Conservation (phyloP, 2,888 invertebrate species). For the Tetragnatha montana region DNA sequence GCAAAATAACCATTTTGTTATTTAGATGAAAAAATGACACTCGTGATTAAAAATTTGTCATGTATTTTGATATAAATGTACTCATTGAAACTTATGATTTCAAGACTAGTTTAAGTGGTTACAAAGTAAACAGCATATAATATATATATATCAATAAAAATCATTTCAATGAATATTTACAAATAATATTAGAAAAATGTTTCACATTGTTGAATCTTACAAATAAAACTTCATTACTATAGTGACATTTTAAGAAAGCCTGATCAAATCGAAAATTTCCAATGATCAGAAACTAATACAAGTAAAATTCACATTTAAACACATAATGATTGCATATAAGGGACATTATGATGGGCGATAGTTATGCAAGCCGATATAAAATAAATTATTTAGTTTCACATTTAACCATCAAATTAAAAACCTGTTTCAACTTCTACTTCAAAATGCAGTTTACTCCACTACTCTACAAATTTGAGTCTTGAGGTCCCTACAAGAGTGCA, state of each 20-base stretch:
- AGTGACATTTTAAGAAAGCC: background rate
- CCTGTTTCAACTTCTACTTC: conserved; percentile 17
- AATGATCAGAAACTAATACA: background rate
- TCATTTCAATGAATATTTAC: conserved; percentile 48
- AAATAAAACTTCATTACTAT: conserved; percentile 5
- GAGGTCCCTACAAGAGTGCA: conserved; percentile 45
- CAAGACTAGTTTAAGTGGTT: conserved; percentile 57
- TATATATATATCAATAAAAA: conserved; percentile 41
- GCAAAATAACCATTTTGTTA: no score
- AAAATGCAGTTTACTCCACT: conserved; percentile 29
- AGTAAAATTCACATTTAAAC: background rate
- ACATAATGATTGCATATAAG: background rate
- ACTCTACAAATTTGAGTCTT: conserved; percentile 31
- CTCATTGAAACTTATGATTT: conserved; percentile 53
- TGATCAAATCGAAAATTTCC: background rate
- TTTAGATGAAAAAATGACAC: no score
- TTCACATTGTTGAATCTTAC: conserved; percentile 2
- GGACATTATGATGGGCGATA: background rate
- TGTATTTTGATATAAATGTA: conserved; percentile 57
- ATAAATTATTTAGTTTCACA: conserved; percentile 23
- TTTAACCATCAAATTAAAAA: conserved; percentile 33
- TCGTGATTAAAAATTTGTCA: conserved; percentile 28
- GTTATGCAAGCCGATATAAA: background rate
- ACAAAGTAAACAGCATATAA: conserved; percentile 48
- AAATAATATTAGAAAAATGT: conserved; percentile 52